Conservation (phyloP, 2,797 vertebrate genomes). For the Hippopotamyrus pictus region DNA sequence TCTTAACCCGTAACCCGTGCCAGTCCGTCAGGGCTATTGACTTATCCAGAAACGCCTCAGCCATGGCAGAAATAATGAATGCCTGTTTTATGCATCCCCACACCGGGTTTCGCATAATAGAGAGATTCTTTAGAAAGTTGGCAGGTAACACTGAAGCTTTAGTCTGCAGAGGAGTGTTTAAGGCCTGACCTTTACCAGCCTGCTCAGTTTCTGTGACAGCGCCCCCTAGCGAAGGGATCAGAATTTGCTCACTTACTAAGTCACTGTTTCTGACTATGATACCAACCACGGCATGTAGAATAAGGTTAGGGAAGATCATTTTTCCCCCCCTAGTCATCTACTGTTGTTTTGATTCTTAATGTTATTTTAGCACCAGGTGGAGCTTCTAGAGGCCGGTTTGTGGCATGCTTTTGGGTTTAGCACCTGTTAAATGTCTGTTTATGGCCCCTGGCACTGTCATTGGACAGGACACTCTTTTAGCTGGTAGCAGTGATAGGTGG, state of each 20-base stretch:
- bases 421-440: constrained; percentile 32
- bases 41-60: not conserved
- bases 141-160: not conserved
- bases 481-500: constrained; percentile 21
- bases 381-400: not conserved
- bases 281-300: not conserved
- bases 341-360: not conserved
- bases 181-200: not conserved
- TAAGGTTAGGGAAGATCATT: not conserved
- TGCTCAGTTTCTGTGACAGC: not conserved
- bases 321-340: not conserved
- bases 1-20: not conserved
- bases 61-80: not conserved
- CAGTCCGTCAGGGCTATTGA: not conserved
- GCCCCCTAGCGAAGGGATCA: not conserved
- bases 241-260: not conserved
- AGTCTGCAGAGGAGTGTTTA: not conserved
- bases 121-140: not conserved
- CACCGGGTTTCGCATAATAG: not conserved
- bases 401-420: constrained; percentile 24
- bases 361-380: constrained; percentile 18
- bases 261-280: not conserved
- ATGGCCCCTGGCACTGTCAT: constrained; percentile 15
- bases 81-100: not conserved
- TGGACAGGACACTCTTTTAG: constrained; percentile 20